Evolutionary conservation across 2,888 invertebrate species (phyloP), one percentile per base, ranked within the genome.

Genomic region (Cephus pygmeus): DNA sequence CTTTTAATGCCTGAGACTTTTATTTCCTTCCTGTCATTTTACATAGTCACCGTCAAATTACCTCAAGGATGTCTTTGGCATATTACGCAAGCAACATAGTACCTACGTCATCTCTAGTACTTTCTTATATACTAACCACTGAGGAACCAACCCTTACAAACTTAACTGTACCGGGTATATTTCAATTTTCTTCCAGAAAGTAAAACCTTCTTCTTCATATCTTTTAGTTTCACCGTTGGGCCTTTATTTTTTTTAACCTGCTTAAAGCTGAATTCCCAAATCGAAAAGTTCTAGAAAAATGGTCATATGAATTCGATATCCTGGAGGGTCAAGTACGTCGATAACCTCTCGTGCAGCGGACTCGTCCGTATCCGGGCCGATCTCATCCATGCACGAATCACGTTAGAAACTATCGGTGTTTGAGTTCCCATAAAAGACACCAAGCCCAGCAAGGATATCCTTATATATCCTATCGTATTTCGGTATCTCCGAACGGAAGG

Each of bases 351-450:
- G 56, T 56, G 23, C 56, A 56, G 56, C 56, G 56, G 23, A 56
- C 56, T 56, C 56, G 56, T 56, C 56, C 23, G 56, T 56, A 56
- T 71, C 71, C 71, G 31, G 33, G 31, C 23, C 71, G 31, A 33
- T 34, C 71, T 71, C 71, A 71, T 71, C 71, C 71, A 34, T 31
- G 71, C 71, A 71, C 71, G 71, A 34, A 71, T 71, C 71, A 34
- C 71, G 71, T 31, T 33, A 34, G 71, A 71, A 71, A 71, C 71
- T 71, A 75, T 69, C 81, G 83, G 84, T 84, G 84, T 86, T 87
- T 85, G 82, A 81, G 83, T 78, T 82, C 82, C 86, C 84, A 87
- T 90, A 90, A 89, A 88, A 82, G 88, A 87, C 85, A 83, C 85
- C 82, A 80, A 81, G 82, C 82, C 83, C 71, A 23, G 56, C 23